Evolutionary conservation across 2,888 invertebrate species (phyloP).

Genomic region (Drosophila colorata): DNA sequence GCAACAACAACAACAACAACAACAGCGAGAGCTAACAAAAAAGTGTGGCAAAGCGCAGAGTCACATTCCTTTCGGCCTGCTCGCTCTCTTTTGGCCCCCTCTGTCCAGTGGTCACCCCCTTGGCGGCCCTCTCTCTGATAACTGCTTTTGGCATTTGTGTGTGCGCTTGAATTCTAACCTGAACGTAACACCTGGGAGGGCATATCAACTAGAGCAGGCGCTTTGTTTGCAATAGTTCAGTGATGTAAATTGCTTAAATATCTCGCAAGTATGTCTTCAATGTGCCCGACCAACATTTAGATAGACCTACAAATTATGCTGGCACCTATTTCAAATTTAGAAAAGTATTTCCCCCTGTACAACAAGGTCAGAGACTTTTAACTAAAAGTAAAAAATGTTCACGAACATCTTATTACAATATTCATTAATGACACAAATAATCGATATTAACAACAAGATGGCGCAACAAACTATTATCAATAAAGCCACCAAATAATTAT

Average conservation of each 20-base stretch:
- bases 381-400: no score
- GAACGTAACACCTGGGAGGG: conserved; percentile 31
- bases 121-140: conserved; percentile 12
- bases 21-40: conserved; percentile 35
- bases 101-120: conserved; percentile 19
- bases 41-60: conserved; percentile 66
- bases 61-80: conserved; percentile 64
- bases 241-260: conserved; percentile 1
- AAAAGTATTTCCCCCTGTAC: neutral
- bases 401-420: no score
- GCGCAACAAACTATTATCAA: no score
- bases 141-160: conserved; percentile 42
- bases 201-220: neutral
- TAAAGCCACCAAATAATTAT: no score
- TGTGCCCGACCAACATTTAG: no score
- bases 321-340: neutral
- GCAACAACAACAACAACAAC: conserved; percentile 40
- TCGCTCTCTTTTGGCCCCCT: neutral
- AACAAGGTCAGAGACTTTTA: no score
- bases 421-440: no score
- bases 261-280: neutral
- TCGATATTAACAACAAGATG: no score
- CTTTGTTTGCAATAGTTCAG: neutral
- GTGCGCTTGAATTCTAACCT: conserved; percentile 24
- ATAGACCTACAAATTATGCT: no score